phyloP scores from a whole-genome alignment of 2,888 invertebrate genomes.

The Thereva nobilitata region DNA sequence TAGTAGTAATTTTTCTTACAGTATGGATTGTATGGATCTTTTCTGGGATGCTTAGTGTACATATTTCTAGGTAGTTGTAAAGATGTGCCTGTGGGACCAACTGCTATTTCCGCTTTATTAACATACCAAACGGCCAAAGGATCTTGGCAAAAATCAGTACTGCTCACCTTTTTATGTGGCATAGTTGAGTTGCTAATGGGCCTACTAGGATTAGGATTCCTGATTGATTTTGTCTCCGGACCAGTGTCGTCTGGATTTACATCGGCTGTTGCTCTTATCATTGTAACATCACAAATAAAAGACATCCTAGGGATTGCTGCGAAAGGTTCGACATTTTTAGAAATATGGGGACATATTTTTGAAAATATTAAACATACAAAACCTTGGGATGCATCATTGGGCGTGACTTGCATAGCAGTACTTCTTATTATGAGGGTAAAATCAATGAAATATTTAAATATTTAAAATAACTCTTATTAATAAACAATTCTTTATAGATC shows the following conservation, averaged over 20 bases:
- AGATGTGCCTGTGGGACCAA: conserved; percentile 90
- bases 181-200: conserved; percentile 80
- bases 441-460: conserved; percentile 25
- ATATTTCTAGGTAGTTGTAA: conserved; percentile 89
- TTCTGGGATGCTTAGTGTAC: conserved; percentile 88
- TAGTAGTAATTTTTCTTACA: conserved; percentile 53
- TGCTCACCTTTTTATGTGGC: conserved; percentile 76
- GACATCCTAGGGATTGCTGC: conserved; percentile 76
- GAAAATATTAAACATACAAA: conserved; percentile 68
- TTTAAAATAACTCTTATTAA: background rate
- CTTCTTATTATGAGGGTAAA: conserved; percentile 78
- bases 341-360: conserved; percentile 76
- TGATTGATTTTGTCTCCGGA: conserved; percentile 87
- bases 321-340: conserved; percentile 74
- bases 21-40: conserved; percentile 93
- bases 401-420: conserved; percentile 73
- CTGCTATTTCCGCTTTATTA: conserved; percentile 86
- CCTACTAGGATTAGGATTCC: conserved; percentile 79
- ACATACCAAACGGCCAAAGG: conserved; percentile 78
- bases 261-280: conserved; percentile 86
- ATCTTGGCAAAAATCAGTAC: conserved; percentile 64
- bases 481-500: conserved; percentile 60
- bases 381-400: conserved; percentile 75
- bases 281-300: conserved; percentile 86
- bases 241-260: conserved; percentile 90